Conservation (phyloP, 2,888 invertebrate genomes). For the Aelia acuminata region DNA sequence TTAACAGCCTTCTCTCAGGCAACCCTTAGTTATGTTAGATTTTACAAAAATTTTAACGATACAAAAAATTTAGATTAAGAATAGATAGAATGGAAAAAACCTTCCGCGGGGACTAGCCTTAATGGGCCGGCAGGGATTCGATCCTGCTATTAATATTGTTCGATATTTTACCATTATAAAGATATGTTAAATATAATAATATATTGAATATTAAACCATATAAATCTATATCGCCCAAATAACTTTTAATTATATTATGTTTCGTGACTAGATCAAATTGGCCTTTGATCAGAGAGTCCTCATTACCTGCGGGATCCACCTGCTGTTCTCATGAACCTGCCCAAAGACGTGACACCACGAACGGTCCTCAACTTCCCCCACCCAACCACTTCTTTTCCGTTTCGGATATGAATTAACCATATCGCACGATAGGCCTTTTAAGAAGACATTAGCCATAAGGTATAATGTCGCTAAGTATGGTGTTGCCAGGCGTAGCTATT, state of each 20-base stretch:
- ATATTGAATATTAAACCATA: too few relatives aligned
- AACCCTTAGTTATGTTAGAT: too few relatives aligned
- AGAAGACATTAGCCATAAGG: neutral
- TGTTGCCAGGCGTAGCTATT: neutral
- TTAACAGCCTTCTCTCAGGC: too few relatives aligned
- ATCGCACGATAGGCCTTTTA: conserved; percentile 26
- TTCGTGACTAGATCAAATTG: neutral
- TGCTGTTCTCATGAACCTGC: conserved; percentile 10
- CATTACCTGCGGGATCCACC: neutral
- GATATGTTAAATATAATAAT: too few relatives aligned
- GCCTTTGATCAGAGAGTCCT: neutral
- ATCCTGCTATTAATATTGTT: too few relatives aligned
- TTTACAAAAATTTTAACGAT: too few relatives aligned
- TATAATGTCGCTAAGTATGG: conserved; percentile 41
- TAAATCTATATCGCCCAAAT: too few relatives aligned
- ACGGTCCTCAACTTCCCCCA: neutral
- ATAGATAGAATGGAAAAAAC: too few relatives aligned
- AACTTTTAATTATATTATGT: neutral
- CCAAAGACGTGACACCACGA: conserved; percentile 7
- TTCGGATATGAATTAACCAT: conserved; percentile 26
- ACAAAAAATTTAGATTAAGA: too few relatives aligned
- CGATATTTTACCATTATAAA: too few relatives aligned
- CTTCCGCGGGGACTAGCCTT: too few relatives aligned
- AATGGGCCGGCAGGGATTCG: too few relatives aligned
- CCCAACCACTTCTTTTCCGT: neutral